Conservation (phyloP, 2,797 vertebrate species). For the Dryobates pubescens region DNA sequence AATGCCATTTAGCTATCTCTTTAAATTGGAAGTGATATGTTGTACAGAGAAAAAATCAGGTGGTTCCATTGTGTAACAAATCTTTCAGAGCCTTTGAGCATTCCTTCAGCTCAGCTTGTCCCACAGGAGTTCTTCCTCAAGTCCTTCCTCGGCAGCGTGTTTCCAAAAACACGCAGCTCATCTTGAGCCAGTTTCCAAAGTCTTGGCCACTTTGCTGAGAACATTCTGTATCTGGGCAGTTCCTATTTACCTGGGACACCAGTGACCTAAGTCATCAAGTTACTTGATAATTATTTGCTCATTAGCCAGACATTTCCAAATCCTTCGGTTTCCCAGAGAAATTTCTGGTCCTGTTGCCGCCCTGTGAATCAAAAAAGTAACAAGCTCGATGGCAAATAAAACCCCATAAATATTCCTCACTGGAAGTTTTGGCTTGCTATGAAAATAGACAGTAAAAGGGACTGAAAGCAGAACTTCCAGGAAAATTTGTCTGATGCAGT, state of each 20-base stretch:
- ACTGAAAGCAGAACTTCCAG: neutral
- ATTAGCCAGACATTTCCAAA: conserved; percentile 1
- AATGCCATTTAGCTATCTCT: neutral
- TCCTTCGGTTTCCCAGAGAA: neutral
- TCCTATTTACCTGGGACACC: conserved; percentile 59
- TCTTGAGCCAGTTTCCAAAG: neutral
- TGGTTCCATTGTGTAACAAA: neutral
- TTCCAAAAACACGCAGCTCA: neutral
- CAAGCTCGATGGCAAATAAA: neutral
- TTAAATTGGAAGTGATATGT: accelerated
- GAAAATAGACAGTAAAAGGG: neutral
- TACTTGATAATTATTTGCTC: neutral
- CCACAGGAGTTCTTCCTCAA: neutral
- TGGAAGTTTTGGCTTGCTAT: neutral
- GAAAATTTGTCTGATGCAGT: neutral
- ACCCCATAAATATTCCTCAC: neutral
- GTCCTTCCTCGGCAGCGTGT: neutral
- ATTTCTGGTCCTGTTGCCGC: neutral
- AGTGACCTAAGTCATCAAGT: neutral
- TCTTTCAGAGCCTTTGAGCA: neutral
- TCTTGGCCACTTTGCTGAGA: conserved; percentile 37
- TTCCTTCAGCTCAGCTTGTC: conserved; percentile 3
- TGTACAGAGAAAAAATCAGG: neutral
- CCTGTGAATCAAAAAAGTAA: neutral
- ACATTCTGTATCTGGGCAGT: conserved; percentile 51